Evolutionary conservation across 2,888 invertebrate species (phyloP).

Genomic region (Brachyptera risi): DNA sequence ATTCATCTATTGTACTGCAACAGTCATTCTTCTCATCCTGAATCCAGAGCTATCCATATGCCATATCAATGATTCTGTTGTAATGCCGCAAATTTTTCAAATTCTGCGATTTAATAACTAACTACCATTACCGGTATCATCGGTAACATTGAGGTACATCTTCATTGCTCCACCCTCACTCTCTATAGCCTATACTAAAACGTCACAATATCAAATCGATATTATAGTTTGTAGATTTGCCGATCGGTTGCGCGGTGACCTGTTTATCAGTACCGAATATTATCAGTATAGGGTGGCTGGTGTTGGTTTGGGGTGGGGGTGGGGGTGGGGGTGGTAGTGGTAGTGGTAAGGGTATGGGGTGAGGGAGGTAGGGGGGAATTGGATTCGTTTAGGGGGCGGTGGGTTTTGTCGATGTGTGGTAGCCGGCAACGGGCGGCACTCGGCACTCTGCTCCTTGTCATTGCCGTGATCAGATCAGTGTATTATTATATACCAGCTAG

Average conservation of each 20-base stretch:
- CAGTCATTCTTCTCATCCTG: too few relatives aligned
- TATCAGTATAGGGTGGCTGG: conserved; percentile 7
- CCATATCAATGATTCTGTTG: not conserved
- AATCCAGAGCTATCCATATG: too few relatives aligned
- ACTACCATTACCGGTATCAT: not conserved
- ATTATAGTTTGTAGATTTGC: conserved; percentile 21
- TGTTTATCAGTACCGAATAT: conserved; percentile 13
- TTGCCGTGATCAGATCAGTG: not conserved
- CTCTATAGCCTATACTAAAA: too few relatives aligned
- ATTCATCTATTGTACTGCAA: too few relatives aligned
- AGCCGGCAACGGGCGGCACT: not conserved
- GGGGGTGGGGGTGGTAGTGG: conserved; percentile 14
- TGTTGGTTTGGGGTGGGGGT: conserved; percentile 9
- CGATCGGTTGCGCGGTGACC: conserved; percentile 24
- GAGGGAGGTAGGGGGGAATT: conserved; percentile 3
- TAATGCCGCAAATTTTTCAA: not conserved
- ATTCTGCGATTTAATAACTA: not conserved
- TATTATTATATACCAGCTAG: too few relatives aligned
- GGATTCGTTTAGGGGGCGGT: not conserved
- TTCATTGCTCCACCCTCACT: too few relatives aligned
- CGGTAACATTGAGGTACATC: conserved; percentile 1
- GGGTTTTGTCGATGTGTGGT: not conserved
- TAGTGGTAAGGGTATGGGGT: not conserved
- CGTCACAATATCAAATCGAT: conserved; percentile 23
- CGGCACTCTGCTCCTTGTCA: too few relatives aligned